Conservation (phyloP, 2,113 vertebrate species). For the Lepus timidus region DNA sequence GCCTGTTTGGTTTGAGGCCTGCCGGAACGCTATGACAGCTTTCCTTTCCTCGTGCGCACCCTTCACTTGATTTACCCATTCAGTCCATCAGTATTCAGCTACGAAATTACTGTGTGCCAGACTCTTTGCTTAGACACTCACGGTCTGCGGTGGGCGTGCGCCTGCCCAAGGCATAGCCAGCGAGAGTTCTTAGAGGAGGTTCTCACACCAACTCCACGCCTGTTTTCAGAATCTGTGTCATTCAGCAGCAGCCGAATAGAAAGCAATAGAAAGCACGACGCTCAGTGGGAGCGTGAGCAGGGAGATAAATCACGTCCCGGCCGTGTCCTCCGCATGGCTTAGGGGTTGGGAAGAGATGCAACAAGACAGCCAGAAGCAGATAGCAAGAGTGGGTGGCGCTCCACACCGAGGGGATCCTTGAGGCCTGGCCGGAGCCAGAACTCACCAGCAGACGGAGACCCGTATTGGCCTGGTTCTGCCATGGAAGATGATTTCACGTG, state of each 20-base stretch:
- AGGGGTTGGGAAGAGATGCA: neutral
- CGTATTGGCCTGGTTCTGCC: too few relatives aligned
- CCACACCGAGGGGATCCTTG: neutral
- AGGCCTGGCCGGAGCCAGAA: neutral
- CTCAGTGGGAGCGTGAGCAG: neutral
- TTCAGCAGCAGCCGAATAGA: slow-evolving; percentile 22
- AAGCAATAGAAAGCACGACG: neutral
- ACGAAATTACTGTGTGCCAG: neutral
- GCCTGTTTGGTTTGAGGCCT: neutral
- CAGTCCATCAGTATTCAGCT: slow-evolving; percentile 3
- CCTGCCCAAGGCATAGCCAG: neutral
- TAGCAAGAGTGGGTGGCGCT: neutral
- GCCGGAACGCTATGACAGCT: neutral
- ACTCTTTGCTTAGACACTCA: neutral
- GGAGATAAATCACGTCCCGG: neutral
- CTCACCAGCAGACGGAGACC: neutral
- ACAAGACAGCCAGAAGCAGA: neutral
- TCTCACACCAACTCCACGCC: neutral
- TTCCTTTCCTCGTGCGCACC: neutral
- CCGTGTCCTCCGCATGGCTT: neutral
- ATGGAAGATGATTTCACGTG: too few relatives aligned
- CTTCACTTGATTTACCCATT: slow-evolving; percentile 9
- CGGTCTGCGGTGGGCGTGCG: neutral
- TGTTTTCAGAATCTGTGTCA: slow-evolving; percentile 53
- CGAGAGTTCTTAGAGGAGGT: neutral